A percentile compares a stretch with the other conserved stretches of the same genome.
These are phyloP conservation scores for Alosa alosa DNA, from an alignment of 2,113 vertebrate genomes.

Conservation along the genomic window DNA sequence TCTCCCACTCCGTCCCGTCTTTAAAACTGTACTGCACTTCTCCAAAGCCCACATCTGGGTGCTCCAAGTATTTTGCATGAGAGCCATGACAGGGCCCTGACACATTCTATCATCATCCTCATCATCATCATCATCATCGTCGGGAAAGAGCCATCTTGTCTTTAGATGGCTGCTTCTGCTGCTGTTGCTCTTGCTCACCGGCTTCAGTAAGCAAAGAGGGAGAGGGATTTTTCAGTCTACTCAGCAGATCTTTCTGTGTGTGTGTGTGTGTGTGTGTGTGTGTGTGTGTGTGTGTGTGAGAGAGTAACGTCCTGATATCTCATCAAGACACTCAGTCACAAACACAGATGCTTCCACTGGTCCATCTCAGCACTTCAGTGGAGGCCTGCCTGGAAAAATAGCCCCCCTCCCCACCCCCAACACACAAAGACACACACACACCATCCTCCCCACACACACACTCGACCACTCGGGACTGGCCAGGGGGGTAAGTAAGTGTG, in stretches of 20 bases:
- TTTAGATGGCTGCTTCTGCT: background rate
- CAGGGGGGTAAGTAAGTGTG: background rate
- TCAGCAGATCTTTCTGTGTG: background rate
- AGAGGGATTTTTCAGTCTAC: background rate
- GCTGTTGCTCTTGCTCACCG: background rate
- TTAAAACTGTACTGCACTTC: background rate
- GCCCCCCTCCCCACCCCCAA: background rate
- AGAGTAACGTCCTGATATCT: background rate
- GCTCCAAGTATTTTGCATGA: background rate
- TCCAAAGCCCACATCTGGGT: background rate
- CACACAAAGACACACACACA: background rate
- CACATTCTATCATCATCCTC: background rate
- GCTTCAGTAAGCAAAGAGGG: background rate
- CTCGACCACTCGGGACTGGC: background rate
- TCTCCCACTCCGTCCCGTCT: background rate
- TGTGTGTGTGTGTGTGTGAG: background rate
- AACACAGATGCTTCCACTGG: constrained; percentile 14
- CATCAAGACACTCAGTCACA: constrained; percentile 16
- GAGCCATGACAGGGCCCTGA: background rate
- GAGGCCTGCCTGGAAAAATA: constrained; percentile 12
- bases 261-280: constrained; percentile 12
- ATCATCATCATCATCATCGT: too few species aligned
- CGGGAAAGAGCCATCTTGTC: background rate
- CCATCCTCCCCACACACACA: background rate
- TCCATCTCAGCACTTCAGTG: constrained; percentile 2